A percentile compares a stretch with the other conserved stretches of the same genome.
Conservation (phyloP, 2,888 invertebrate species). For the Arrhopalites spinosus region DNA sequence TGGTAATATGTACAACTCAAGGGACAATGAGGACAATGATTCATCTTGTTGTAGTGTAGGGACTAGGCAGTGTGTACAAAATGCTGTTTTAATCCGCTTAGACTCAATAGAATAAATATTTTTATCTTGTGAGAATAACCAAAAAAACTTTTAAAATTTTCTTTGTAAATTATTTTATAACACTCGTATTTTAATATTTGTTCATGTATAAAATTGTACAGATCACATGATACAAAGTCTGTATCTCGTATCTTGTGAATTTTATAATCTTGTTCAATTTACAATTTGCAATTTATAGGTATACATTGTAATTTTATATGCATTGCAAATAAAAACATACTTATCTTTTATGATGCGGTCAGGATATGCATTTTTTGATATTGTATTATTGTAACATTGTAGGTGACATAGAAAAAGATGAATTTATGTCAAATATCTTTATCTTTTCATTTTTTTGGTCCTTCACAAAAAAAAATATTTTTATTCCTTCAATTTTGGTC, state of each 20-base stretch:
- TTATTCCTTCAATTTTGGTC: too few species aligned
- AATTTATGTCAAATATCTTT: too few species aligned
- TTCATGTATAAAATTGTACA: neutral
- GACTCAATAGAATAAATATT: conserved; percentile 17
- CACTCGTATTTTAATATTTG: neutral
- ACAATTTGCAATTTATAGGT: neutral
- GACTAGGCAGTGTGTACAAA: too few species aligned
- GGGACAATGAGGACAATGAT: neutral
- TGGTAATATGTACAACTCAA: neutral
- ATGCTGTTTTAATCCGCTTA: conserved; percentile 15
- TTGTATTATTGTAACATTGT: too few species aligned
- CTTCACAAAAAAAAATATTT: too few species aligned
- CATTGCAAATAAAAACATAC: neutral
- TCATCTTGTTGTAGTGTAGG: neutral
- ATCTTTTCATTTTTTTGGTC: too few species aligned
- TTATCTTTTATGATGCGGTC: too few species aligned
- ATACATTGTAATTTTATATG: neutral
- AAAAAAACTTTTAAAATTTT: neutral
- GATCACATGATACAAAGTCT: too few species aligned
- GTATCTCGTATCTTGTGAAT: too few species aligned
- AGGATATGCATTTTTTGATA: too few species aligned
- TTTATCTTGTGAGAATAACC: neutral
- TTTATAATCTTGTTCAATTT: too few species aligned
- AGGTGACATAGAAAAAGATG: too few species aligned
- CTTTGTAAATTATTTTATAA: neutral